Base-by-base conservation (phyloP, 2,113 vertebrate species). In the Dissostichus mawsoni region DNA sequence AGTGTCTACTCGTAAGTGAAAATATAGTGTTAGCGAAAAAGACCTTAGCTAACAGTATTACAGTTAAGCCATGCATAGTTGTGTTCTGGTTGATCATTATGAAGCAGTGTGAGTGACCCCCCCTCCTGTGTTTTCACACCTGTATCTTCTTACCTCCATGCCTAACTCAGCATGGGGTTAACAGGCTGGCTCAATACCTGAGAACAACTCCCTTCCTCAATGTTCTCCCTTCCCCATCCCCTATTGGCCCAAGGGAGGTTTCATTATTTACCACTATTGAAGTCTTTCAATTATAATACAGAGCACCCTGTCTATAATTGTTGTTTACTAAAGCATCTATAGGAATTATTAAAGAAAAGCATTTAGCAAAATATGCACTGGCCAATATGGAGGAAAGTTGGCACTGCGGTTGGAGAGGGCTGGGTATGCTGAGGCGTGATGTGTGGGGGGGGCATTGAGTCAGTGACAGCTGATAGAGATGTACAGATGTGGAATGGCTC, bases 251-350 rank as follows among this genome's bases (percentile, higher is more conserved):
- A 3, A 36, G 89, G 88, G 90, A 91, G 82, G 81, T 76, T 73
- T 89, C 87, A 90, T 91, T 90, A 91, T 91, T 90, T 92, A 90
- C 92, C 18, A 67, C 80, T 79, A 84, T 79, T 87, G 88, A 90
- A 91, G 79, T 62, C 88, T 92, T 90, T 90, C 87, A 93, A 86
- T 91, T 92, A 92, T 88, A 92, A 89, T 87, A 86, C 68, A 41
- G 53, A 55, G 75, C 25, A 67, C 50, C 23, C 16, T 9, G 63
- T 87, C 82, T 80, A 86, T 89, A 88, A 86, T 80, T 90, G 78
- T 74, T 85, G 74, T 74, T 41, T 41, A 41, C 36, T 36, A 36
- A 36, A 80, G 82, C 59, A 58, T 86, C 59, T 20, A 64, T 69
- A 52, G 72, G 11, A 2, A 87, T 87, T 86, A 85, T 81, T 93